These are phyloP conservation scores for Gobius niger DNA, from an alignment of 2,113 vertebrate species.

Conservation along the genomic window DNA sequence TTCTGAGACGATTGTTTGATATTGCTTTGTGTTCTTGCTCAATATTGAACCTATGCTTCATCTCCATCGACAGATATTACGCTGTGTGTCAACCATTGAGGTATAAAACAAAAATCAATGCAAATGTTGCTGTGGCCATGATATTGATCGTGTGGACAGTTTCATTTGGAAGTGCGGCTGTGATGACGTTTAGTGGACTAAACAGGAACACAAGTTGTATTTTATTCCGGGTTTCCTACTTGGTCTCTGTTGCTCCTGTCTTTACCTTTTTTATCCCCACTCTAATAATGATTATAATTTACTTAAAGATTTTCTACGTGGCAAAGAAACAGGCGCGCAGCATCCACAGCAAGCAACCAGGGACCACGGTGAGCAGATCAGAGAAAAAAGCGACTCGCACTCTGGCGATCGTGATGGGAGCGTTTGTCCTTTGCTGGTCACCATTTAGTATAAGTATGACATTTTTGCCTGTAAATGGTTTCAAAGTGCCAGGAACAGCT, in stretches of 20 bases:
- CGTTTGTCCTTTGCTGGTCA: conserved; percentile 20
- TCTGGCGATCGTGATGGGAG: conserved; percentile 25
- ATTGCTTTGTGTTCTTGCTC: conserved; percentile 17
- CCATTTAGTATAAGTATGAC: conserved; percentile 11
- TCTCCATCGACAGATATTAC: conserved; percentile 38
- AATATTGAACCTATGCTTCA: conserved; percentile 26
- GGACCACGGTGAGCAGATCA: conserved; percentile 4
- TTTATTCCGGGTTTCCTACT: no score
- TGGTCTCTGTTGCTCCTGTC: not conserved
- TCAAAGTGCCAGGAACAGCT: not conserved
- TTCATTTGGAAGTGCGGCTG: conserved; percentile 60
- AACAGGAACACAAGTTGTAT: not conserved
- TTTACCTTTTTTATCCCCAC: conserved; percentile 17
- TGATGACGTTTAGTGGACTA: not conserved
- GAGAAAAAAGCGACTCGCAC: conserved; percentile 36
- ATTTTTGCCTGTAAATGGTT: not conserved
- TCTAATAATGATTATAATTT: conserved; percentile 24
- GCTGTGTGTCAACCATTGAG: conserved; percentile 58
- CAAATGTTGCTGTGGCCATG: conserved; percentile 64
- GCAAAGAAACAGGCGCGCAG: conserved; percentile 19
- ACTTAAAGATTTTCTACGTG: conserved; percentile 26
- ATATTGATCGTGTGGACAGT: conserved; percentile 76
- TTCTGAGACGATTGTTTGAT: conserved; percentile 16
- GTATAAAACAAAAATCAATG: conserved; percentile 76
- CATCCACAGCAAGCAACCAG: conserved; percentile 12